Base-by-base conservation (phyloP, 1,140 invertebrate genomes). In the Adoxophyes honmai region DNA sequence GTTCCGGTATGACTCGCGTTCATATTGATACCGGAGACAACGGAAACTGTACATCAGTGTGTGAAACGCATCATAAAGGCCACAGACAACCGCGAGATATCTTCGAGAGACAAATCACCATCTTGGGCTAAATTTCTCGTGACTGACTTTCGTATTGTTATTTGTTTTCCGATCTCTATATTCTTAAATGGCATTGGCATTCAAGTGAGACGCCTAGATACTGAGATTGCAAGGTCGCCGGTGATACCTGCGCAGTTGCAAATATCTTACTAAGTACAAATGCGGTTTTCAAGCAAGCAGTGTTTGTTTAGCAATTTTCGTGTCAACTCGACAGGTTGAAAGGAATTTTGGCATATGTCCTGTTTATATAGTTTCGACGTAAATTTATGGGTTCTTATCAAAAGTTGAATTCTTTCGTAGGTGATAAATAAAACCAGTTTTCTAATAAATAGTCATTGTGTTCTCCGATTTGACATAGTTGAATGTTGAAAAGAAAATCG, bases 11-110 rank as follows among this genome's bases (percentile, higher is more conserved):
- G 78, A 77, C 64, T 70, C 64, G 16, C 16, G 2, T 2, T 28
- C 21, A 28, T 28, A 39, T 59, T 48, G 42, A 48, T 48, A 48
- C 63, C 39, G 67, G 71, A 72, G 64, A 63, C 67, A 69, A 64
- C 69, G 75, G 79, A 82, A 75, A 68, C 67, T 67, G 66, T 55
- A 38, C 33, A 18, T 67, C 58, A 66, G 60, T 57, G 64, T 57
- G 66, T 62, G 60, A 72, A 75, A 70, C 68, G 60, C 67, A 70
- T 82, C 72, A 64, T 75, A 78, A 81, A 79, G 68, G 68, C 71
- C 68, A 60, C 59, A 39, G 28, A 59, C 37, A 58, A 36, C 16
- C 44, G n/a, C 33, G 53, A 48, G 5, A 72, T 61, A 62, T 67
- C 60, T 60, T 51, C 57, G 48, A 52, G 37, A 57, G 61, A 70